Evolutionary conservation across 2,888 invertebrate species (phyloP), one percentile per base, ranked within the genome.

Genomic region (Miltochrista miniata): DNA sequence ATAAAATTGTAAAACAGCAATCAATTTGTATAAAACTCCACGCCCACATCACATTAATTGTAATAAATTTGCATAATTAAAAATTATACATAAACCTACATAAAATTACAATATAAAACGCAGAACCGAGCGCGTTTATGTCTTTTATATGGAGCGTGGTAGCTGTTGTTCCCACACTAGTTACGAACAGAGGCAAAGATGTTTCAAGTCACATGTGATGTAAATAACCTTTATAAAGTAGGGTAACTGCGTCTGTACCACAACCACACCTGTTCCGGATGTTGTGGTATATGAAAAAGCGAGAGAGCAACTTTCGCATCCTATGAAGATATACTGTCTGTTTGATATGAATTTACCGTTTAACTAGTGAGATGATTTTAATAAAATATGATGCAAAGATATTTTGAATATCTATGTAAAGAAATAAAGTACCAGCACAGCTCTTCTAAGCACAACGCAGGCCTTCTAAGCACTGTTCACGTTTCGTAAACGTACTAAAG

Each of bases 121-220:
- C 18, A 24, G 18, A 31, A 33, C 45, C 53, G 43, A 43, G 62
- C 73, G 75, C 85, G 85, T 85, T 85, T 76, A 84, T 78, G 80
- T 85, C 85, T 83, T 84, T 83, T 80, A 65, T 77, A 85, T 72
- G 68, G 72, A 66, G 64, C 70, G 64, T 61, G 48, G 49, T 59
- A 68, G 70, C 56, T 41, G 40, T 46, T 45, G 53, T 70, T 74
- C 69, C 56, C 69, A 68, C 57, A 54, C 42, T 36, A 10, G 9
- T 5, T 4, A 18, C 33, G 18, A 33, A 36, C 36, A 13, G 30
- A 48, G 36, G 15, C 14, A 5, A n/a, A 29, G 9, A 36, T n/a
- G 36, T 42, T 11, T 48, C 12, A 34, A 35, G 10, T 15, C 15
- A 29, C 7, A 12, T 35, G 24, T 24, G 18, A 40, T 13, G 39